Evolutionary conservation across 2,113 vertebrate species (phyloP).

Genomic region (Oreochromis aureus): DNA sequence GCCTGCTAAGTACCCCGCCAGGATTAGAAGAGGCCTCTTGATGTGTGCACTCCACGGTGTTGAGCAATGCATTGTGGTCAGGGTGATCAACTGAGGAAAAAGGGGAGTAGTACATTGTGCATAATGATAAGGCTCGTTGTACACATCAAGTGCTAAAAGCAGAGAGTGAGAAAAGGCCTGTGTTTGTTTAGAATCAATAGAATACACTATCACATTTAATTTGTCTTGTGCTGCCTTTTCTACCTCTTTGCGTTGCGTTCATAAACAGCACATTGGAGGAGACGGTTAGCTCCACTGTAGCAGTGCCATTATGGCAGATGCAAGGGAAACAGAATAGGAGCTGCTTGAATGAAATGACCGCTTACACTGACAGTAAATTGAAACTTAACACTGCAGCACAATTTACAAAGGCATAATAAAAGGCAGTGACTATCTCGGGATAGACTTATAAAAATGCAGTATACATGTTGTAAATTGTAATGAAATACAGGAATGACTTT

Average conservation of each 20-base stretch:
- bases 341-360: slow-evolving; percentile 20
- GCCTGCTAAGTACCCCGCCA: slow-evolving; percentile 54
- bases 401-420: slow-evolving; percentile 60
- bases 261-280: slow-evolving; percentile 23
- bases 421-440: slow-evolving; percentile 19
- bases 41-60: slow-evolving; percentile 42
- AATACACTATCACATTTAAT: slow-evolving; percentile 35
- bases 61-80: slow-evolving; percentile 47
- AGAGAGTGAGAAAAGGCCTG: slow-evolving; percentile 16
- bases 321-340: not conserved
- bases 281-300: slow-evolving; percentile 20
- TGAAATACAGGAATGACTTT: slow-evolving; percentile 63
- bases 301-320: slow-evolving; percentile 9
- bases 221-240: slow-evolving; percentile 14
- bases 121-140: slow-evolving; percentile 51
- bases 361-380: slow-evolving; percentile 56
- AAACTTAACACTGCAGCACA: slow-evolving; percentile 58
- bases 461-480: slow-evolving; percentile 56
- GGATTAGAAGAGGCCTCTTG: slow-evolving; percentile 66
- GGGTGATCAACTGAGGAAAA: slow-evolving; percentile 41
- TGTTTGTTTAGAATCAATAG: slow-evolving; percentile 47
- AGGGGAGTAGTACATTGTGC: slow-evolving; percentile 13
- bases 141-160: slow-evolving; percentile 24
- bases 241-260: slow-evolving; percentile 24
- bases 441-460: slow-evolving; percentile 33